A percentile compares a stretch with the other conserved stretches of the same genome.
Evolutionary conservation across 2,888 invertebrate genomes (phyloP).

Genomic region (Margaritifera margaritifera): DNA sequence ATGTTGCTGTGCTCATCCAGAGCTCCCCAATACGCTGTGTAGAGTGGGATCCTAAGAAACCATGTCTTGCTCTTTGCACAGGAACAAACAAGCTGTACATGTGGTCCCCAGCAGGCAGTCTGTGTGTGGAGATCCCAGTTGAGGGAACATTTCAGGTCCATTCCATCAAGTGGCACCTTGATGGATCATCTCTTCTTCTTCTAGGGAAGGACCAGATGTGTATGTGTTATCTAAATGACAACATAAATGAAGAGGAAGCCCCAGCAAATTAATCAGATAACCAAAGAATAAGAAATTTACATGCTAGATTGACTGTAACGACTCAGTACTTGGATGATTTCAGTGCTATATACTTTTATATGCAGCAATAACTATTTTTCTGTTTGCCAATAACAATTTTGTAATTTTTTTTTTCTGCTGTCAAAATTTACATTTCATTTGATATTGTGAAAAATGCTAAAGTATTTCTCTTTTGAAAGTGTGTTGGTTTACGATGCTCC

Average conservation of each 20-base stretch:
- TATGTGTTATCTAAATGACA: conserved; percentile 66
- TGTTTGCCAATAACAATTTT: too few species aligned
- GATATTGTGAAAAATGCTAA: too few species aligned
- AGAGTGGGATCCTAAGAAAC: conserved; percentile 70
- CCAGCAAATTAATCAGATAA: too few species aligned
- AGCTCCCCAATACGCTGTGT: conserved; percentile 70
- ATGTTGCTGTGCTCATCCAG: conserved; percentile 70
- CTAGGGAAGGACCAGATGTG: conserved; percentile 71
- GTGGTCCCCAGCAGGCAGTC: conserved; percentile 73
- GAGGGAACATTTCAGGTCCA: conserved; percentile 70
- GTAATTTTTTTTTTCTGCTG: too few species aligned
- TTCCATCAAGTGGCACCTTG: conserved; percentile 68
- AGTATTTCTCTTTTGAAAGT: too few species aligned
- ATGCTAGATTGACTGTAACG: too few species aligned
- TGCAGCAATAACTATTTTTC: too few species aligned
- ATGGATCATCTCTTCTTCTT: conserved; percentile 66
- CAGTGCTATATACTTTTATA: too few species aligned
- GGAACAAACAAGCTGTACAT: conserved; percentile 72
- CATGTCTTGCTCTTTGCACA: conserved; percentile 72
- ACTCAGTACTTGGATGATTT: too few species aligned
- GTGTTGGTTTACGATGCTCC: too few species aligned
- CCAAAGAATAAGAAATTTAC: too few species aligned
- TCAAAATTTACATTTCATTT: too few species aligned
- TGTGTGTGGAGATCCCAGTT: conserved; percentile 70
- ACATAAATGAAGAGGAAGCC: conserved; percentile 7